phyloP scores from a whole-genome alignment of 2,888 invertebrate species.

The Diarsia dahlii region DNA sequence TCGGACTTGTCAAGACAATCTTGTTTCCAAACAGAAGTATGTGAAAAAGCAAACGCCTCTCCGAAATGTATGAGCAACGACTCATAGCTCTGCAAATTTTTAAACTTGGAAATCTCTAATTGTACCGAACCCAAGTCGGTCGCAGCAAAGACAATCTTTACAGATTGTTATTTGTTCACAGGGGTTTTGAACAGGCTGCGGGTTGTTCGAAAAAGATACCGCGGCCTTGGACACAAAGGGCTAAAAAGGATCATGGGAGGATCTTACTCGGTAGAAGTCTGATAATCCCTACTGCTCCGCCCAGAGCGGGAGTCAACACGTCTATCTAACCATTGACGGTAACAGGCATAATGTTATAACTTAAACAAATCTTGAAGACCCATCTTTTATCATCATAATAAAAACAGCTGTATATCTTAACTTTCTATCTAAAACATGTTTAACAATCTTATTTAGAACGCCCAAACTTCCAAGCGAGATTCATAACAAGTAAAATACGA shows the following conservation, averaged over 20 bases:
- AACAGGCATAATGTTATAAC: background rate
- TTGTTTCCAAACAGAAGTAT: background rate
- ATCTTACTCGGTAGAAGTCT: too few species aligned
- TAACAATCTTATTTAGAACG: slow-evolving; percentile 27
- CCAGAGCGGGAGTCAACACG: background rate
- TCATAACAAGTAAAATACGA: slow-evolving; percentile 18
- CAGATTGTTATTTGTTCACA: background rate
- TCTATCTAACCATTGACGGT: background rate
- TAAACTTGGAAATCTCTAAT: background rate
- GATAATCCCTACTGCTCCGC: too few species aligned
- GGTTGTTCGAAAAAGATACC: too few species aligned
- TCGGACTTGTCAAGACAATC: too few species aligned
- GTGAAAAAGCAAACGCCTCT: background rate
- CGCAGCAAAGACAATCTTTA: background rate
- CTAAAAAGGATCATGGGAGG: too few species aligned
- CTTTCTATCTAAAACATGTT: slow-evolving; percentile 17
- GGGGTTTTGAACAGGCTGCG: too few species aligned
- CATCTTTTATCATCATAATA: slow-evolving; percentile 1
- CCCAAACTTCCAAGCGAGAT: slow-evolving; percentile 21
- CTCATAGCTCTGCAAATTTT: background rate
- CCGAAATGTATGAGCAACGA: background rate
- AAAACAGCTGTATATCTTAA: slow-evolving; percentile 8
- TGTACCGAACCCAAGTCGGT: background rate
- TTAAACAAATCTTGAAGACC: background rate
- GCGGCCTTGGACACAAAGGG: too few species aligned